Conservation (phyloP, 2,113 vertebrate genomes). For the Dissostichus mawsoni region DNA sequence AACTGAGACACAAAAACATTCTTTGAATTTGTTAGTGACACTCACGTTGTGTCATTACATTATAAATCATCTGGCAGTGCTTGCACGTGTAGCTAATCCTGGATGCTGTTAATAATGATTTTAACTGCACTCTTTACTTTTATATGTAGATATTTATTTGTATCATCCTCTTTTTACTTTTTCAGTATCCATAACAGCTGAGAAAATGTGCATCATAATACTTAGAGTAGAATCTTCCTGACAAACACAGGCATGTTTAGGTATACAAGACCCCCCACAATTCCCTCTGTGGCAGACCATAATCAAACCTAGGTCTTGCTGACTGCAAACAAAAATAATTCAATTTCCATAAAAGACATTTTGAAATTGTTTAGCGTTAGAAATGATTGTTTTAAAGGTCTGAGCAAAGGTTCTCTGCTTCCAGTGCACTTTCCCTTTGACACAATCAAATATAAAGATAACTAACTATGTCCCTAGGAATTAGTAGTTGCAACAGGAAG, state of each 20-base stretch:
- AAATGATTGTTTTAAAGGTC: neutral
- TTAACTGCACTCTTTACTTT: conserved; percentile 3
- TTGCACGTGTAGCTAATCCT: neutral
- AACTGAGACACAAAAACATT: neutral
- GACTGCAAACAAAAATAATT: neutral
- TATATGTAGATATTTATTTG: neutral
- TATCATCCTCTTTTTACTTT: neutral
- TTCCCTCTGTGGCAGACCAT: conserved; percentile 11
- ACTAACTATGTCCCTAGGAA: neutral
- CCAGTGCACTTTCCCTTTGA: neutral
- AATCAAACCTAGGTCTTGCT: neutral
- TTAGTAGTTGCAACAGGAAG: neutral
- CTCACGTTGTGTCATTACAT: conserved; percentile 1
- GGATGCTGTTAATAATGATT: neutral
- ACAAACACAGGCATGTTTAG: conserved; percentile 9
- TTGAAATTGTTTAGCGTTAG: neutral
- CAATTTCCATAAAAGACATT: neutral
- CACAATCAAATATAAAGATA: neutral
- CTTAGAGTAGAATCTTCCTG: neutral
- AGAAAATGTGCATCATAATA: neutral
- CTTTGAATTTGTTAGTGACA: neutral
- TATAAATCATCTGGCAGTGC: neutral
- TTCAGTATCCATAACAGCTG: neutral
- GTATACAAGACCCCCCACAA: neutral
- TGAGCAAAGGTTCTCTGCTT: neutral